phyloP scores from a whole-genome alignment of 1,140 invertebrate genomes.

The Scaptodrosophila lebanonensis region DNA sequence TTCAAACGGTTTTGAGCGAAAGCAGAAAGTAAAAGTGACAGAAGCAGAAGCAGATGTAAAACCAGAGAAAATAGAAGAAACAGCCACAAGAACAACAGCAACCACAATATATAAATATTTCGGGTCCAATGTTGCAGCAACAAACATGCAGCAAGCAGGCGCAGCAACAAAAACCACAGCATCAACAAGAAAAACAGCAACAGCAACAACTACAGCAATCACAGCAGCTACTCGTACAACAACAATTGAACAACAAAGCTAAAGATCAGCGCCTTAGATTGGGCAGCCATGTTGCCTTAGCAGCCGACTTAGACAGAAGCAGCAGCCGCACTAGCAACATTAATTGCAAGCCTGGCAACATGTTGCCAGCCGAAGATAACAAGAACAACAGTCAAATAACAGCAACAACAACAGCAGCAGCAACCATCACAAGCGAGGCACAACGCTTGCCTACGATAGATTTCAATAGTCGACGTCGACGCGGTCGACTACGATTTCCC shows the following conservation, averaged over 20 bases:
- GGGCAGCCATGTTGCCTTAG: slow-evolving; percentile 22
- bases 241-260: slow-evolving; percentile 23
- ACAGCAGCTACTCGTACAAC: slow-evolving; percentile 15
- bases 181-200: slow-evolving; percentile 29
- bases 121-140: slow-evolving; percentile 72
- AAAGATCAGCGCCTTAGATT: slow-evolving; percentile 6
- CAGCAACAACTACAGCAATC: slow-evolving; percentile 17
- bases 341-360: slow-evolving; percentile 35
- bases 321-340: slow-evolving; percentile 13
- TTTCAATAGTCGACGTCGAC: slow-evolving; percentile 72
- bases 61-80: slow-evolving; percentile 21
- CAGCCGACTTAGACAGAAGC: too few species aligned
- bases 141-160: slow-evolving; percentile 67
- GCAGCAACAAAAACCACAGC: slow-evolving; percentile 42
- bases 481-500: slow-evolving; percentile 62
- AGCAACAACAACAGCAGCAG: slow-evolving; percentile 35
- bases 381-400: slow-evolving; percentile 9
- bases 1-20: slow-evolving; percentile 60
- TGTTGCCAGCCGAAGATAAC: slow-evolving; percentile 2
- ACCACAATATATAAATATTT: slow-evolving; percentile 22
- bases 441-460: slow-evolving; percentile 50
- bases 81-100: slow-evolving; percentile 17
- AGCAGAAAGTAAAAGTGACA: too few species aligned
- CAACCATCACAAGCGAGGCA: slow-evolving; percentile 17
- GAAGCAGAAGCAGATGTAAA: slow-evolving; percentile 15